Evolutionary conservation across 2,797 vertebrate genomes (phyloP).

Genomic region (Vultur gryphus): DNA sequence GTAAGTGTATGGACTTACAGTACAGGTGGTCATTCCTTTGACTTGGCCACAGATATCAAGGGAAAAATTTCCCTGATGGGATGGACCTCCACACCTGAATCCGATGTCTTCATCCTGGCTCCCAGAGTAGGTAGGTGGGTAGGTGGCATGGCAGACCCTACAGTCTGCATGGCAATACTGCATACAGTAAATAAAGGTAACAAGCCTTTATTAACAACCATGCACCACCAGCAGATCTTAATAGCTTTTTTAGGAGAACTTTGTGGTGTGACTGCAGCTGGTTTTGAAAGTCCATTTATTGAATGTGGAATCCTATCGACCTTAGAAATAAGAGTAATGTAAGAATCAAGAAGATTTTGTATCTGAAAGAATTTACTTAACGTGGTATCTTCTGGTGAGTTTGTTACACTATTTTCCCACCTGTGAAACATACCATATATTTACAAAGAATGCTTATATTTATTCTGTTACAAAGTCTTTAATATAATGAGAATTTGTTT

Average conservation of each 20-base stretch:
- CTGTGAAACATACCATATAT: not conserved
- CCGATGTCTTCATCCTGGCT: not conserved
- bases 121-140: not conserved
- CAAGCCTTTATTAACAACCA: not conserved
- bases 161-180: not conserved
- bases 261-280: not conserved
- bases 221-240: not conserved
- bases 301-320: not conserved
- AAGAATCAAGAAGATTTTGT: not conserved
- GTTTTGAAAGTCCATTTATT: not conserved
- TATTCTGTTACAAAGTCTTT: not conserved
- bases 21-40: not conserved
- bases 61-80: not conserved
- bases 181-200: not conserved
- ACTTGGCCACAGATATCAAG: not conserved
- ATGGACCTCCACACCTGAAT: not conserved
- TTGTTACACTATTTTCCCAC: not conserved
- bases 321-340: not conserved
- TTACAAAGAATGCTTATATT: not conserved
- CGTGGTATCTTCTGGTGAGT: not conserved
- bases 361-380: not conserved
- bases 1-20: not conserved
- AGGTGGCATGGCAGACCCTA: not conserved
- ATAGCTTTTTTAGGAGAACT: not conserved
- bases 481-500: not conserved